These are phyloP conservation scores for Fulica atra DNA, from an alignment of 2,113 vertebrate genomes.

Conservation along the genomic window DNA sequence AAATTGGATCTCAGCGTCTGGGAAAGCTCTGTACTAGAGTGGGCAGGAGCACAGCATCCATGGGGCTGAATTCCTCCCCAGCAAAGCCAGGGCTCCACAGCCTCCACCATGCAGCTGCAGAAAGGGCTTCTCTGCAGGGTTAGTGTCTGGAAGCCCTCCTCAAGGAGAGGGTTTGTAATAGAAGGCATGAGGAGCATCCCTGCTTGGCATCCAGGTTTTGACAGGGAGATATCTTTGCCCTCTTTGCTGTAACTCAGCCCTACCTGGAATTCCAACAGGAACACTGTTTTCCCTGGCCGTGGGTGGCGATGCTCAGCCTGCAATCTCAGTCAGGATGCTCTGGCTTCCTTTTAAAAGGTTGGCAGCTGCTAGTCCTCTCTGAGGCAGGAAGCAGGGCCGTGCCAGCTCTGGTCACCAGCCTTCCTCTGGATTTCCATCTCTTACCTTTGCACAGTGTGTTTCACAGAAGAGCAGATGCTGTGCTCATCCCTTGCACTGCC, in stretches of 20 bases:
- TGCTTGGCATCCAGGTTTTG: not conserved
- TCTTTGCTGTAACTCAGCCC: not conserved
- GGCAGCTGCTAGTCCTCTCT: not conserved
- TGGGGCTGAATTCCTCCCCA: not conserved
- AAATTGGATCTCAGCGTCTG: not conserved
- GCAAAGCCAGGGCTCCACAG: not conserved
- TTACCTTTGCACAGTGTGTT: fast-evolving
- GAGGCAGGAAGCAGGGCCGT: not conserved
- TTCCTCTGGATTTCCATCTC: fast-evolving
- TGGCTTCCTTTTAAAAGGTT: not conserved
- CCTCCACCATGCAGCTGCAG: not conserved
- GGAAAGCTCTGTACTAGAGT: not conserved
- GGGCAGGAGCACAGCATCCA: not conserved
- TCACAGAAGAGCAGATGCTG: not conserved
- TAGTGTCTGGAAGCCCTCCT: not conserved
- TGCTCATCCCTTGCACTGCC: not conserved
- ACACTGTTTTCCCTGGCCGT: not conserved
- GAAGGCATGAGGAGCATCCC: fast-evolving
- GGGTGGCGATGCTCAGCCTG: not conserved
- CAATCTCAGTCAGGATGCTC: not conserved
- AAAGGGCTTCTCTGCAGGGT: not conserved
- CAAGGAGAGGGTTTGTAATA: not conserved
- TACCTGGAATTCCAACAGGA: not conserved
- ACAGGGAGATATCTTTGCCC: not conserved
- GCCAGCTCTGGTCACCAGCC: not conserved